A percentile compares a stretch with the other conserved stretches of the same genome.
These are phyloP conservation scores for Drosophila bunnanda DNA, from an alignment of 2,888 invertebrate genomes.

Conservation along the genomic window DNA sequence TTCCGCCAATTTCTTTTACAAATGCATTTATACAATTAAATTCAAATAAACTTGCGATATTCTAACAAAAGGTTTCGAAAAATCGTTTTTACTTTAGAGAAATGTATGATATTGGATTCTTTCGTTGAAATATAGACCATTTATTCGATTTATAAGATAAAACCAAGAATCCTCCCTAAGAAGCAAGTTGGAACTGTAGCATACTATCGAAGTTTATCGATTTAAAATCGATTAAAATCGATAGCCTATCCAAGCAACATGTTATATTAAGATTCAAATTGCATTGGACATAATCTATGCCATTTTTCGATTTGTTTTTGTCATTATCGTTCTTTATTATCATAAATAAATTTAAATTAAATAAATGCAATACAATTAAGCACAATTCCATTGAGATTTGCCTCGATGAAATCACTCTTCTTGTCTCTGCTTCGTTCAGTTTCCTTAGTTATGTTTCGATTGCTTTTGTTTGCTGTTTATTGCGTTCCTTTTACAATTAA, in stretches of 20 bases:
- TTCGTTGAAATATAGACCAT: too few species aligned
- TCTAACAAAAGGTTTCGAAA: not conserved
- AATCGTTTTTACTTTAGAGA: not conserved
- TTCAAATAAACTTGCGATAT: conserved; percentile 6
- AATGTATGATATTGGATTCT: too few species aligned
- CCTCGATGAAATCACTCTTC: conserved; percentile 70
- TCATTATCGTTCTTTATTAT: conserved; percentile 79
- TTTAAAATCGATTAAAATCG: not conserved
- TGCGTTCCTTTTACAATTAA: conserved; percentile 62
- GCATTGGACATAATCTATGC: not conserved
- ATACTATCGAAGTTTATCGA: too few species aligned
- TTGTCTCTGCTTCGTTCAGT: conserved; percentile 45
- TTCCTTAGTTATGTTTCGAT: conserved; percentile 49
- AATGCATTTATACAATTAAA: conserved; percentile 28
- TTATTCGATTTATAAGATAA: not conserved
- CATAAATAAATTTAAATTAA: conserved; percentile 80
- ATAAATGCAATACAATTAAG: conserved; percentile 83
- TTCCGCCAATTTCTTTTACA: not conserved
- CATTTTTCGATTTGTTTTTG: conserved; percentile 14
- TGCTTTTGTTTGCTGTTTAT: conserved; percentile 58
- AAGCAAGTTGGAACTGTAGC: not conserved
- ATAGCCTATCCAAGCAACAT: too few species aligned
- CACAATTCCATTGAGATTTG: conserved; percentile 73
- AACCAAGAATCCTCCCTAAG: not conserved
- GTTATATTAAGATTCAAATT: not conserved